A percentile compares a stretch with the other conserved stretches of the same genome.
phyloP scores from a whole-genome alignment of 92 coral and sea anemone genomes.

The Heliopora coerulea region DNA sequence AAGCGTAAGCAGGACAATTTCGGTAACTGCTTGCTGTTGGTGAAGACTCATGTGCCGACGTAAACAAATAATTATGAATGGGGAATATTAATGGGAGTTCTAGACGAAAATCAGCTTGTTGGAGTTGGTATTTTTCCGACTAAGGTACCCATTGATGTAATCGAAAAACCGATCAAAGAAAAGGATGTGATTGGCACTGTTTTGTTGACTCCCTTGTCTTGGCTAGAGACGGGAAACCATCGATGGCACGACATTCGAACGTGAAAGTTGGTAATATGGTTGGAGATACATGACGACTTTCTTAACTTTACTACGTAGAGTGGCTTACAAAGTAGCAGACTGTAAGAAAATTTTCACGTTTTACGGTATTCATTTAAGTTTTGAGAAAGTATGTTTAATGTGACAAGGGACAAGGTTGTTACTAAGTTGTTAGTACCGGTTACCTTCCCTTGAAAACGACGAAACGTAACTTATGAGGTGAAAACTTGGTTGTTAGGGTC shows the following conservation, averaged over 20 bases:
- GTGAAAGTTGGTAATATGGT: not conserved
- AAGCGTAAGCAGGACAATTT: not conserved
- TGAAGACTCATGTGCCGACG: not conserved
- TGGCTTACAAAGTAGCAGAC: not conserved
- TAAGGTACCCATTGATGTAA: not conserved
- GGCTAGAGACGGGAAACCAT: not conserved
- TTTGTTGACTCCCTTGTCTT: not conserved
- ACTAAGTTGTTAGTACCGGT: too few species aligned
- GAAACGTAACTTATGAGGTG: not conserved
- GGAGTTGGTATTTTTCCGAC: not conserved
- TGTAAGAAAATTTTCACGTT: not conserved
- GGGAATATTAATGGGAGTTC: not conserved
- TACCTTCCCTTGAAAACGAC: too few species aligned
- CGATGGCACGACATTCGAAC: not conserved
- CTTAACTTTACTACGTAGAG: not conserved
- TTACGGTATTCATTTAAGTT: not conserved
- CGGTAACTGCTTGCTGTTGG: not conserved
- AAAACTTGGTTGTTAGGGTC: not conserved
- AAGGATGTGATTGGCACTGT: not conserved
- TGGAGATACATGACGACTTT: not conserved
- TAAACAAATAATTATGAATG: slow-evolving; percentile 13
- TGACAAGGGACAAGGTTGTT: too few species aligned
- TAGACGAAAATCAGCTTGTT: not conserved
- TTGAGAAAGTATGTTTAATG: not conserved
- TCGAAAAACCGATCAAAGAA: not conserved